Evolutionary conservation across 2,113 vertebrate genomes (phyloP).

Genomic region (Gallinago undulata): DNA sequence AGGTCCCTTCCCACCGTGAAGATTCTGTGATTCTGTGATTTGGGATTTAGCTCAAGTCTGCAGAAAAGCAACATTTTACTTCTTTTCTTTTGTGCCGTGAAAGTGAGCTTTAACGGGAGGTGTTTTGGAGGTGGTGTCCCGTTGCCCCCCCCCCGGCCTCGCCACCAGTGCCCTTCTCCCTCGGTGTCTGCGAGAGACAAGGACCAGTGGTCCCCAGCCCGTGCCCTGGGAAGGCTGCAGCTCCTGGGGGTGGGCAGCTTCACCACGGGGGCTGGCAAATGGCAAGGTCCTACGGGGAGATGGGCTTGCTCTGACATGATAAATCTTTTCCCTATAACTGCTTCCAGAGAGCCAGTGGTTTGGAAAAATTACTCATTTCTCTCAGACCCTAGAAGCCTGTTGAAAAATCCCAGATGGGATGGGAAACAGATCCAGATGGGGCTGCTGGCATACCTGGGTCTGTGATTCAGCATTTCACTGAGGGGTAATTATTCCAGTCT

Average conservation of each 20-base stretch:
- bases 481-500: not conserved
- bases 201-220: not conserved
- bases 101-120: not conserved
- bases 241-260: not conserved
- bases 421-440: not conserved
- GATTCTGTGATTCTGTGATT: not conserved
- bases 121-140: not conserved
- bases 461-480: not conserved
- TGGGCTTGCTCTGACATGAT: not conserved
- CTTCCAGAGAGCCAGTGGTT: not conserved
- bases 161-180: not conserved
- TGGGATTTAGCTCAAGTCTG: not conserved
- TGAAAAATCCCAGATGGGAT: not conserved
- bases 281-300: not conserved
- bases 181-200: not conserved
- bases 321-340: not conserved
- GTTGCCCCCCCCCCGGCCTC: not conserved
- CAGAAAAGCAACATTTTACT: not conserved
- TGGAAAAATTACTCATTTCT: not conserved
- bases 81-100: not conserved
- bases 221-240: not conserved
- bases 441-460: not conserved
- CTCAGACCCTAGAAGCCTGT: not conserved
- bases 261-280: fast-evolving
- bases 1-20: too few species aligned